These are phyloP conservation scores for Orchesella flavescens DNA, from an alignment of 2,888 invertebrate species.

Conservation along the genomic window DNA sequence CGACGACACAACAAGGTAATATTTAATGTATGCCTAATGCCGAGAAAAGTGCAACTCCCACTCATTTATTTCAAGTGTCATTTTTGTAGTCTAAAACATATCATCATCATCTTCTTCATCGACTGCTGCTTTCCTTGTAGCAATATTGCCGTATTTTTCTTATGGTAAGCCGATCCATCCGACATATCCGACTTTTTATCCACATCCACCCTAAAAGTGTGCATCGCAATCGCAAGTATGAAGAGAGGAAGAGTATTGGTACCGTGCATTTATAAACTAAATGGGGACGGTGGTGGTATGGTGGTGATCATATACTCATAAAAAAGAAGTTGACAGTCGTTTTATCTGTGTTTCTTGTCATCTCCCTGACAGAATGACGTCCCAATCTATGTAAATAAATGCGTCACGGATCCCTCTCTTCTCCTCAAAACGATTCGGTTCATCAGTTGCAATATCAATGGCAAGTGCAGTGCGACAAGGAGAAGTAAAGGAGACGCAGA, in stretches of 20 bases:
- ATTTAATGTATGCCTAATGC: too few relatives aligned
- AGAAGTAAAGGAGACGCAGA: constrained; percentile 13
- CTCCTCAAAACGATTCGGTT: constrained; percentile 41
- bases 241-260: neutral
- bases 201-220: too few relatives aligned
- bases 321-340: constrained; percentile 67
- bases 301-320: constrained; percentile 65
- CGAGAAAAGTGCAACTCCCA: constrained; percentile 50
- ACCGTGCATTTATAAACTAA: constrained; percentile 8
- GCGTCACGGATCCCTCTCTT: constrained; percentile 50
- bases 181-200: too few relatives aligned
- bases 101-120: neutral
- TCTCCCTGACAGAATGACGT: constrained; percentile 70
- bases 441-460: constrained; percentile 59
- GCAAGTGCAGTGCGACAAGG: constrained; percentile 18
- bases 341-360: constrained; percentile 68
- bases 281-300: constrained; percentile 39
- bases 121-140: neutral
- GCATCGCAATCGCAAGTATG: too few relatives aligned
- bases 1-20: too few relatives aligned
- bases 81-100: constrained; percentile 11
- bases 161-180: too few relatives aligned
- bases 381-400: constrained; percentile 69
- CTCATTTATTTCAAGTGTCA: constrained; percentile 58
- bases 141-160: too few relatives aligned